Evolutionary conservation across 2,113 vertebrate species (phyloP).

Genomic region (Phasianus colchicus): DNA sequence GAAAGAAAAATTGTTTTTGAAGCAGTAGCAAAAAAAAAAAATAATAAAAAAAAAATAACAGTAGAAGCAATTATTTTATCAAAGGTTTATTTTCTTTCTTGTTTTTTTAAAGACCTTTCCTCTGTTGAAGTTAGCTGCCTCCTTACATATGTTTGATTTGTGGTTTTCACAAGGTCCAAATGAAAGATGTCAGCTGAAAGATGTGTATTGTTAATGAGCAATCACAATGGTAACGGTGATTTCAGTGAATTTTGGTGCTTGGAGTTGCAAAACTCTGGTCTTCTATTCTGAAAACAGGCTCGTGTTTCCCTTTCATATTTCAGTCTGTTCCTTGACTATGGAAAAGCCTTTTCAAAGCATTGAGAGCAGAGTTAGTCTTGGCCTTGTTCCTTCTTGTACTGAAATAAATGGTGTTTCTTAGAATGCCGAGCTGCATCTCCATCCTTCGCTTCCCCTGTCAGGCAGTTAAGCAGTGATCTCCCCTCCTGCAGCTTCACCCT

Average conservation of each 20-base stretch:
- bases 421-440: background rate
- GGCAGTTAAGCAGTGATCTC: background rate
- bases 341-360: conserved; percentile 33
- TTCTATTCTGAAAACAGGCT: conserved; percentile 11
- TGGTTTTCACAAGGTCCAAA: conserved; percentile 62
- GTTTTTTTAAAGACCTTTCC: conserved; percentile 65
- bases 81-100: conserved; percentile 78
- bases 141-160: conserved; percentile 73
- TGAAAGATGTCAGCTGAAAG: conserved; percentile 61
- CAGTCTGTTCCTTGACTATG: conserved; percentile 18
- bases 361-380: background rate
- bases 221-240: conserved; percentile 50
- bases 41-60: conserved; percentile 78
- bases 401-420: background rate
- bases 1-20: conserved; percentile 77
- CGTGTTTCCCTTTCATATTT: conserved; percentile 9
- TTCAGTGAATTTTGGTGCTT: conserved; percentile 51
- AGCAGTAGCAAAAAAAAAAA: conserved; percentile 78
- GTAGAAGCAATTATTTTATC: conserved; percentile 83
- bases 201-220: conserved; percentile 74
- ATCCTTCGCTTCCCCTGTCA: background rate
- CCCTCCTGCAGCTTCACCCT: background rate
- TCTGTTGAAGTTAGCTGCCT: conserved; percentile 66
- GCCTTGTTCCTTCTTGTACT: conserved; percentile 11
- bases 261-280: conserved; percentile 5